phyloP scores from a whole-genome alignment of 2,888 invertebrate genomes.

The Linnaemya tessellans region DNA sequence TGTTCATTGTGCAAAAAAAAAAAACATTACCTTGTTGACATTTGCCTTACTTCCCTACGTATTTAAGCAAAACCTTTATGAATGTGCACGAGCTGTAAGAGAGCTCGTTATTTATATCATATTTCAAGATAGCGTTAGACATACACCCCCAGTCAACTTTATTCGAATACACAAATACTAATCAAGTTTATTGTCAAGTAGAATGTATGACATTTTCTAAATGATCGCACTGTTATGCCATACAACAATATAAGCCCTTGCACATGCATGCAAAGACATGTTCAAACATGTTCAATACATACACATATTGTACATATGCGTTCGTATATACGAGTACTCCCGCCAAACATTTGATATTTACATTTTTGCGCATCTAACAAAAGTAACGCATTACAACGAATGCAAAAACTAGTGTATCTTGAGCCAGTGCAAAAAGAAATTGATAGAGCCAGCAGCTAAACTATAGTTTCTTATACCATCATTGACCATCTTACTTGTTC shows the following conservation, averaged over 20 bases:
- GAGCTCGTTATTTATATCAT: constrained; percentile 15
- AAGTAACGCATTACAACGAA: background rate
- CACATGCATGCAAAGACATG: background rate
- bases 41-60: background rate
- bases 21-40: background rate
- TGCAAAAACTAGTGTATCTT: background rate
- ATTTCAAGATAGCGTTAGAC: constrained; percentile 15
- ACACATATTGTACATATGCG: background rate
- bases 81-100: background rate
- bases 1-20: too few species aligned
- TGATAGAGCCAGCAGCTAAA: too few species aligned
- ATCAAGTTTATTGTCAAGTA: constrained; percentile 48
- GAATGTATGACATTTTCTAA: constrained; percentile 22
- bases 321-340: background rate
- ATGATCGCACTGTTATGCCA: constrained; percentile 11
- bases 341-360: background rate
- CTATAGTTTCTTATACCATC: background rate
- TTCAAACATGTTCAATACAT: background rate
- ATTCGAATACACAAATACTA: constrained; percentile 27
- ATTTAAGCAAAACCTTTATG: background rate
- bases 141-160: background rate
- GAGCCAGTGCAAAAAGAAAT: background rate
- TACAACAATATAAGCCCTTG: background rate
- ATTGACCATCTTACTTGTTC: background rate
- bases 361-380: background rate